Conservation (phyloP, 2,113 vertebrate species). For the Argyrosomus japonicus region DNA sequence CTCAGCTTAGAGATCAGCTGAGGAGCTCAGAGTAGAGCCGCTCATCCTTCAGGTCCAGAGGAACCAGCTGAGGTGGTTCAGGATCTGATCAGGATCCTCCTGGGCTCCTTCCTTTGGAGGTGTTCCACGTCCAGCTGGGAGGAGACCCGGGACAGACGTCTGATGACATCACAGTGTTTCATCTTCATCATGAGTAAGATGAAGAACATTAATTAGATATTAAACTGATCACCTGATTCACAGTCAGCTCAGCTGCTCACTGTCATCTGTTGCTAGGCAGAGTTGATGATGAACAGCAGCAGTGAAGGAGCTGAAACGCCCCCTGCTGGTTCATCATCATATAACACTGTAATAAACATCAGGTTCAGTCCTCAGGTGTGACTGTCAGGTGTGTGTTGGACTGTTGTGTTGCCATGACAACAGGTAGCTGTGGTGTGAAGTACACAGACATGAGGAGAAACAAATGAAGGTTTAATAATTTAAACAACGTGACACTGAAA, state of each 20-base stretch:
- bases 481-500: not conserved
- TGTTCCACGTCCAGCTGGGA: no score
- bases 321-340: not conserved
- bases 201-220: no score
- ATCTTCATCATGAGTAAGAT: no score
- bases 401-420: conserved; percentile 7
- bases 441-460: not conserved
- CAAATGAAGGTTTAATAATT: not conserved
- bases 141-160: no score
- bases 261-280: not conserved
- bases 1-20: no score
- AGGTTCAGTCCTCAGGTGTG: not conserved
- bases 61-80: no score
- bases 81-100: no score
- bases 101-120: no score
- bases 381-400: not conserved
- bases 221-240: not conserved
- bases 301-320: not conserved
- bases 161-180: no score
- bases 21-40: no score
- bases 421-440: not conserved
- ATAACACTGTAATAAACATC: no score
- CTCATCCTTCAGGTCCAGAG: no score
- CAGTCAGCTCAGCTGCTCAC: not conserved
- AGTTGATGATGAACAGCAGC: not conserved